Conservation (phyloP, 1,140 invertebrate species). For the Drosophila ohnishii region DNA sequence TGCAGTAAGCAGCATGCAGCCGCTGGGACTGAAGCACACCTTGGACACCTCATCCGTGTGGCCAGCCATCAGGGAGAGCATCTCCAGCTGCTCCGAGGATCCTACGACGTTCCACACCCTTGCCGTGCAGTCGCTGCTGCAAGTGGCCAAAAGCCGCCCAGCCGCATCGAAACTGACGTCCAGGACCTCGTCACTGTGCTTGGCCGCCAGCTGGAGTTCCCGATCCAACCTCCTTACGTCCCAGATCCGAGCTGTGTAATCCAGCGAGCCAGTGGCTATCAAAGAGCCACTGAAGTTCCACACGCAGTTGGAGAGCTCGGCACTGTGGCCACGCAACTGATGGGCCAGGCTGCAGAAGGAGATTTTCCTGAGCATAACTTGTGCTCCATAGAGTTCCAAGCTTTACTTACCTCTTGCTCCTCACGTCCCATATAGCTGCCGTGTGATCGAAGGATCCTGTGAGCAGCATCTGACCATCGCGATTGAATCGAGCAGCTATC, state of each 20-base stretch:
- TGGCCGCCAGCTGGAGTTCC: conserved; percentile 86
- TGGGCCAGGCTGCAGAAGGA: conserved; percentile 84
- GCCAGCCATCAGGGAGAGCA: conserved; percentile 87
- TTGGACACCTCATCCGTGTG: conserved; percentile 91
- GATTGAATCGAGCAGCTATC: conserved; percentile 88
- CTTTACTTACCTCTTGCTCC: conserved; percentile 87
- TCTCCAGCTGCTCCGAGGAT: conserved; percentile 84
- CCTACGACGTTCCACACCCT: conserved; percentile 86
- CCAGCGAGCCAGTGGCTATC: conserved; percentile 89
- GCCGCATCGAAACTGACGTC: conserved; percentile 90
- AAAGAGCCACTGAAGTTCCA: conserved; percentile 89
- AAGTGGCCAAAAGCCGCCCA: conserved; percentile 88
- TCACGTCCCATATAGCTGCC: conserved; percentile 89
- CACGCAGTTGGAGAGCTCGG: conserved; percentile 89
- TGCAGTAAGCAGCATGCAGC: conserved; percentile 88
- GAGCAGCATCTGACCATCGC: conserved; percentile 87
- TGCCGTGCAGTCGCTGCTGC: conserved; percentile 89
- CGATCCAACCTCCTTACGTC: conserved; percentile 85
- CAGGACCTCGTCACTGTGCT: conserved; percentile 90
- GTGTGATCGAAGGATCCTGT: conserved; percentile 92
- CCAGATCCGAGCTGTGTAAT: conserved; percentile 91
- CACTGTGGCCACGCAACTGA: conserved; percentile 87
- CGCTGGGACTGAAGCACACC: conserved; percentile 91
- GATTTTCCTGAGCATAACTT: not conserved
- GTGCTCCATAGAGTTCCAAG: not conserved